Evolutionary conservation across 1,140 invertebrate genomes (phyloP), one percentile per base, ranked within the genome.

Genomic region (Euwallacea similis): DNA sequence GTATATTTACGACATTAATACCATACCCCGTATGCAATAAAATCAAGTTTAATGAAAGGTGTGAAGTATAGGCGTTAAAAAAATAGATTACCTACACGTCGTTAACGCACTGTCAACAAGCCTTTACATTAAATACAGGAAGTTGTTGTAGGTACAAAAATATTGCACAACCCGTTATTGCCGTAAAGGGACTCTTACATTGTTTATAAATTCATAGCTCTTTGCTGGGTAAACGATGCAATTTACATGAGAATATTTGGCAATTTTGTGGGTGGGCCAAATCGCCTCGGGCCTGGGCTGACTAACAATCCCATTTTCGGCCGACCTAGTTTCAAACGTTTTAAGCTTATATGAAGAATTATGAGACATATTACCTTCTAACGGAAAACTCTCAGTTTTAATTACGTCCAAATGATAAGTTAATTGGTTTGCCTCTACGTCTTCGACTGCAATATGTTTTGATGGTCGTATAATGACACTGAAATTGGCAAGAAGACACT

Each of bases 381-480:
- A 50, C 46, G 46, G 46, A 50, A 50, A 50, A 50, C 9, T 13
- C 46, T 33, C 21, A 33, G 21, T 33, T 11, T 11, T 50, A 50
- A 50, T 50, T 13, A 13, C 46, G 6, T 13, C 46, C 6, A 50
- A 50, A 50, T 50, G 46, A 13, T 3, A 13, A 4, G 6, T 10
- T 50, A 50, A 50, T 50, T 13, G 46, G 13, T 33, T 33, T 33
- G 21, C 21, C 3, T 50, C 46, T 4, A 2, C 6, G 6, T 50
- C 13, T 10, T 10, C 46, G 46, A 13, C 46, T 50, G 46, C 46
- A 50, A 50, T 50, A 50, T 50, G 46, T 50, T 50, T 50, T 50
- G 13, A 50, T 50, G 13, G 6, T 50, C 46, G 6, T 50, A 7
- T 50, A 50, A 50, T 50, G 46, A 13, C 46, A 50, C 46, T 50